phyloP scores from a whole-genome alignment of 1,140 invertebrate genomes.

The Drosophila mayri region DNA sequence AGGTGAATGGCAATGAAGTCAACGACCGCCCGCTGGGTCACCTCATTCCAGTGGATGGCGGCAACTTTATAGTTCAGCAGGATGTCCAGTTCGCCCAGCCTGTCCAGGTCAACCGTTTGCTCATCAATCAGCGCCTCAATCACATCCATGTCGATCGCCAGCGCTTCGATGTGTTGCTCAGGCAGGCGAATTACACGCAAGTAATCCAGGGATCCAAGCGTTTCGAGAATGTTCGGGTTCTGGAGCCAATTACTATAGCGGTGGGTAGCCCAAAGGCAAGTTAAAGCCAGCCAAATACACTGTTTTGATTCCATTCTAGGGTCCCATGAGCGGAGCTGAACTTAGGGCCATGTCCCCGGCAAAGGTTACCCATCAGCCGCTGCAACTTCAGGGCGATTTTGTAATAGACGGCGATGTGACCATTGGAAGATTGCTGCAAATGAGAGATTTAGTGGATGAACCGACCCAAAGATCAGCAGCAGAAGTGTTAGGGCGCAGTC shows the following conservation, averaged over 20 bases:
- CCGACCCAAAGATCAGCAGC: constrained; percentile 45
- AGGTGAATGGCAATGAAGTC: constrained; percentile 61
- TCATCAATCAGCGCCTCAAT: constrained; percentile 81
- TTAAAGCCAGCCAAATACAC: no score
- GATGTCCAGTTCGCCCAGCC: constrained; percentile 84
- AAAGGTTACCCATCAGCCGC: constrained; percentile 69
- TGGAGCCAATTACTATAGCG: constrained; percentile 81
- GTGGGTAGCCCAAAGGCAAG: constrained; percentile 37
- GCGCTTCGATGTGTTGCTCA: constrained; percentile 84
- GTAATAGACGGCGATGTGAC: constrained; percentile 82
- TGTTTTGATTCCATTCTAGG: constrained; percentile 22
- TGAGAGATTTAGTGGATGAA: constrained; percentile 67
- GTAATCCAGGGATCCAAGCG: constrained; percentile 81
- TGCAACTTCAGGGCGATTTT: constrained; percentile 81
- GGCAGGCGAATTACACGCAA: constrained; percentile 74
- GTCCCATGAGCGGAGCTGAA: constrained; percentile 74
- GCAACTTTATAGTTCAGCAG: constrained; percentile 77
- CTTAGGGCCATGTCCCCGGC: constrained; percentile 84
- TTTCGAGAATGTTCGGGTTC: constrained; percentile 82
- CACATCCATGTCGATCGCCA: constrained; percentile 83
- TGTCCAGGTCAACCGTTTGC: constrained; percentile 77
- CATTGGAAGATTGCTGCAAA: constrained; percentile 71
- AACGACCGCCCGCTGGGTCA: constrained; percentile 58
- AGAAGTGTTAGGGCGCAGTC: constrained; percentile 40
- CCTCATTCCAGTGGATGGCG: constrained; percentile 66